These are phyloP conservation scores for Lasius fuliginosus DNA, from an alignment of 2,888 invertebrate species.

Conservation along the genomic window DNA sequence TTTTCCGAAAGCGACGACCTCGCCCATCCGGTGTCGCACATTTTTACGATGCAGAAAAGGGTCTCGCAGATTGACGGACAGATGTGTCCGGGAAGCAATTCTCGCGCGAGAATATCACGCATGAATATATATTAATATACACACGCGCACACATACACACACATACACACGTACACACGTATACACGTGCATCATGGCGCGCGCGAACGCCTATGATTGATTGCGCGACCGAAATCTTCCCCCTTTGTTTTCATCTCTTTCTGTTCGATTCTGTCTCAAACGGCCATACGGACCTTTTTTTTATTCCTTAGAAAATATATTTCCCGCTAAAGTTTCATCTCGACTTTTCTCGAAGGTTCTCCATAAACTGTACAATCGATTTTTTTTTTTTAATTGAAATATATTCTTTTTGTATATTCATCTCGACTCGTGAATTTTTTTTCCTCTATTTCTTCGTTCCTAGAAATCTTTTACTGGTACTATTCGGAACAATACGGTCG, in stretches of 20 bases:
- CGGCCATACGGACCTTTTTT: background rate
- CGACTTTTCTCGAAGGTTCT: background rate
- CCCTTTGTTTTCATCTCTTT: conserved; percentile 24
- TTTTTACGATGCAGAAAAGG: conserved; percentile 15
- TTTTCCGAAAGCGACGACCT: conserved; percentile 5
- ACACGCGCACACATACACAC: background rate
- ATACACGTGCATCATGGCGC: conserved; percentile 1
- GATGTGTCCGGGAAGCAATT: conserved; percentile 61
- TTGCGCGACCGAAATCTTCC: conserved; percentile 51
- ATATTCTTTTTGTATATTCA: background rate
- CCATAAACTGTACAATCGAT: background rate
- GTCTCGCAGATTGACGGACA: conserved; percentile 53
- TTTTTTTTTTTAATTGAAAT: background rate
- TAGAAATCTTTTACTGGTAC: background rate
- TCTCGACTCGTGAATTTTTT: background rate
- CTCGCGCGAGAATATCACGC: conserved; percentile 71
- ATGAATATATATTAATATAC: conserved; percentile 79
- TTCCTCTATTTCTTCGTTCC: background rate
- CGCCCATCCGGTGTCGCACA: conserved; percentile 42
- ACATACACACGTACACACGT: background rate
- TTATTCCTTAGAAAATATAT: background rate
- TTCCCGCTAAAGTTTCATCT: background rate
- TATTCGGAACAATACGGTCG: background rate
- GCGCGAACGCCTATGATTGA: conserved; percentile 69
- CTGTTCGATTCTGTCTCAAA: background rate